These are phyloP conservation scores for Rapana venosa DNA, from an alignment of 2,888 invertebrate genomes.

Conservation along the genomic window DNA sequence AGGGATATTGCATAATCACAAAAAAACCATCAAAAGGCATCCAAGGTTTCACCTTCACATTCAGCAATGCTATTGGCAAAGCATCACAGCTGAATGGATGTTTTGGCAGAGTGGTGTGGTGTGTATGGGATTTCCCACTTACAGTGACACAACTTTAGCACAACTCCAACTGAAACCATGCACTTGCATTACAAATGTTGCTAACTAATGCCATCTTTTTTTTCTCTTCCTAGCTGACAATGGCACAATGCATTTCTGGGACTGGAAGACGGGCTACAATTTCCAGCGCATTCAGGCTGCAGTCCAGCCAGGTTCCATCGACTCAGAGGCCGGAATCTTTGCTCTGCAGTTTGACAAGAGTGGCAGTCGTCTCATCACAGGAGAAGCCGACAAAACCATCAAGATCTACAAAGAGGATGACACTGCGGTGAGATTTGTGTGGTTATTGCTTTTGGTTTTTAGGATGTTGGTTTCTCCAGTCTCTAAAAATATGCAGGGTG, in stretches of 20 bases:
- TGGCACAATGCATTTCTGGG: constrained; percentile 98
- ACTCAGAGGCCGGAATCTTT: constrained; percentile 98
- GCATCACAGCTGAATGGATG: no score
- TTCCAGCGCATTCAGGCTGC: constrained; percentile 92
- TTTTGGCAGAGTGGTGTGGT: no score
- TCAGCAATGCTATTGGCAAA: no score
- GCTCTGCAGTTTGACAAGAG: constrained; percentile 96
- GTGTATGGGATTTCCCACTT: no score
- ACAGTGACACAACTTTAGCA: no score
- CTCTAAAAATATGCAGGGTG: no score
- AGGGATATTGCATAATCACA: no score
- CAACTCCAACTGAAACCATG: no score
- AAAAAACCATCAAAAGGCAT: no score
- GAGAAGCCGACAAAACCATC: constrained; percentile 99
- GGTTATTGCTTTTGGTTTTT: background rate
- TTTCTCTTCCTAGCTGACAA: constrained; percentile 86
- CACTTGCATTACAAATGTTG: no score
- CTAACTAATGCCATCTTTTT: no score
- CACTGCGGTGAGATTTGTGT: constrained; percentile 83
- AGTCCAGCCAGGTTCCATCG: constrained; percentile 99
- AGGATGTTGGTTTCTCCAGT: background rate
- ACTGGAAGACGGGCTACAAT: constrained; percentile 99
- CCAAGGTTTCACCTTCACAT: no score
- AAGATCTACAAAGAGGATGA: constrained; percentile 99
- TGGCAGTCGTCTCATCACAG: constrained; percentile 95